These are phyloP conservation scores for Pyralis farinalis DNA, from an alignment of 2,888 invertebrate species.

Conservation along the genomic window DNA sequence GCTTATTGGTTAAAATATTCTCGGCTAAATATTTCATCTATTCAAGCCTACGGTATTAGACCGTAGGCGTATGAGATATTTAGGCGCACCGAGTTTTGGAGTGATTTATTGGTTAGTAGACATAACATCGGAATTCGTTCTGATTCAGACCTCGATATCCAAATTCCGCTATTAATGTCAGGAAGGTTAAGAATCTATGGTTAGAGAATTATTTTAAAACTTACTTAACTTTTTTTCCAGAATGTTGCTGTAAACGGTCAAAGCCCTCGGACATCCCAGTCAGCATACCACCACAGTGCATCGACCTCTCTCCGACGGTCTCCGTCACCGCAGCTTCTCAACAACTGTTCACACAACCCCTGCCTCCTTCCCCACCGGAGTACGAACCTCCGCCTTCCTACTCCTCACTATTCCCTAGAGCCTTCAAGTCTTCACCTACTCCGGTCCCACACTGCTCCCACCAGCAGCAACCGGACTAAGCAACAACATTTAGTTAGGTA, in stretches of 20 bases:
- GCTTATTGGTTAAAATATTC: too few species aligned
- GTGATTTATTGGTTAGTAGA: too few species aligned
- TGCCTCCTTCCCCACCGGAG: slow-evolving; percentile 76
- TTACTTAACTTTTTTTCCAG: slow-evolving; percentile 39
- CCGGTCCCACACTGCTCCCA: slow-evolving; percentile 73
- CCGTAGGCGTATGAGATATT: too few species aligned
- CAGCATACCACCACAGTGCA: slow-evolving; percentile 69
- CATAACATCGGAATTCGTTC: too few species aligned
- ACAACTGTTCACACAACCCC: slow-evolving; percentile 57
- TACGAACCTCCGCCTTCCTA: slow-evolving; percentile 86
- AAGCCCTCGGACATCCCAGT: slow-evolving; percentile 70
- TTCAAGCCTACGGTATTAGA: too few species aligned
- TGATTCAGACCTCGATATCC: too few species aligned
- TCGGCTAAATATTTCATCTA: too few species aligned
- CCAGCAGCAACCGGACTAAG: slow-evolving; percentile 66
- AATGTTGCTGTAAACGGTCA: slow-evolving; percentile 74
- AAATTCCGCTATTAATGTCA: too few species aligned
- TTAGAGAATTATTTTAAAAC: too few species aligned
- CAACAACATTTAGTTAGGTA: slow-evolving; percentile 29
- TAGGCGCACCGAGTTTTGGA: too few species aligned
- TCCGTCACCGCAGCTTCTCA: slow-evolving; percentile 62
- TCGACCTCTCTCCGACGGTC: slow-evolving; percentile 68
- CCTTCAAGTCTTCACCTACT: slow-evolving; percentile 66
- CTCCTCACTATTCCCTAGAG: slow-evolving; percentile 83
- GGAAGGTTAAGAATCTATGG: too few species aligned